Conservation (phyloP, 2,797 vertebrate species). For the Pampus argenteus region DNA sequence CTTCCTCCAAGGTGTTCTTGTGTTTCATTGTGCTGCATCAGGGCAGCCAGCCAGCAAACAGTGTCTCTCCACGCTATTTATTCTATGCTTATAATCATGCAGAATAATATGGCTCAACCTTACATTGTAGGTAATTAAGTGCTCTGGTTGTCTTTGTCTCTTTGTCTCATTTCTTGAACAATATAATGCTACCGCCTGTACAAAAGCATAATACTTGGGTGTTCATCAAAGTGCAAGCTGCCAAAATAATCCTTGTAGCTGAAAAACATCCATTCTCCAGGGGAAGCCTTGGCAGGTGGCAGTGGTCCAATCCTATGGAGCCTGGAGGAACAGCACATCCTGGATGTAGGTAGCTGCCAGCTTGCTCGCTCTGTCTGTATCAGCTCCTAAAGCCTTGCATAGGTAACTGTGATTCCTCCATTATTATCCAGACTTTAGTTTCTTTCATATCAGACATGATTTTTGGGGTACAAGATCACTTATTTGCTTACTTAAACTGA, state of each 20-base stretch:
- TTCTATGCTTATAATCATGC: slow-evolving; percentile 37
- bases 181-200: slow-evolving; percentile 31
- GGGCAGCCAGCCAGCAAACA: slow-evolving; percentile 46
- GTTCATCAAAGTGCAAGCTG: slow-evolving; percentile 64
- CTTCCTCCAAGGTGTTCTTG: slow-evolving; percentile 35
- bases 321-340: slow-evolving; percentile 72
- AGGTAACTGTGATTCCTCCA: slow-evolving; percentile 56
- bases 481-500: neutral
- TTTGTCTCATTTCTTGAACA: slow-evolving; percentile 57
- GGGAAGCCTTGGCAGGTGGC: slow-evolving; percentile 69
- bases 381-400: slow-evolving; percentile 40
- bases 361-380: slow-evolving; percentile 56
- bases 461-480: neutral
- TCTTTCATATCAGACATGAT: neutral
- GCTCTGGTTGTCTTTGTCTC: slow-evolving; percentile 68
- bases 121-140: slow-evolving; percentile 71
- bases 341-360: slow-evolving; percentile 64
- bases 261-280: slow-evolving; percentile 67
- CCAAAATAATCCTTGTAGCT: slow-evolving; percentile 64
- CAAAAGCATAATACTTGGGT: slow-evolving; percentile 65
- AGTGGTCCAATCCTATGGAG: slow-evolving; percentile 65
- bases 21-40: slow-evolving; percentile 48
- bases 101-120: slow-evolving; percentile 61
- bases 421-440: slow-evolving; percentile 29
- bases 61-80: slow-evolving; percentile 36